These are phyloP conservation scores for Mesembrinibis cayennensis DNA, from an alignment of 2,113 vertebrate species.

Conservation along the genomic window DNA sequence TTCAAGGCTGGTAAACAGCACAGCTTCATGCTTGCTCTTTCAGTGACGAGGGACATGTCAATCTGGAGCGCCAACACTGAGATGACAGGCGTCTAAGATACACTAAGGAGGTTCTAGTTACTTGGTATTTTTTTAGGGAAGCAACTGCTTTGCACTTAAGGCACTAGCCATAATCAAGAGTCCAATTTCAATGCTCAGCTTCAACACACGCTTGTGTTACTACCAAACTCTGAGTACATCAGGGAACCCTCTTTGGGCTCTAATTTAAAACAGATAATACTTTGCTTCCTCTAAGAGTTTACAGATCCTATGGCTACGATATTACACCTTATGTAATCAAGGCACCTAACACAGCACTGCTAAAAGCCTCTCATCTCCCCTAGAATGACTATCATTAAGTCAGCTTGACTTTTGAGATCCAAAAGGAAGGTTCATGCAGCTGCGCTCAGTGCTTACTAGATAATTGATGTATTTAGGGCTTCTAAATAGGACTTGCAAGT, in stretches of 20 bases:
- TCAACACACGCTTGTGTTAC: not conserved
- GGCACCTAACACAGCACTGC: not conserved
- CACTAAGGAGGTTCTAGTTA: not conserved
- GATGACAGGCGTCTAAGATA: not conserved
- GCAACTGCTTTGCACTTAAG: not conserved
- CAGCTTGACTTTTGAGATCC: conserved; percentile 17
- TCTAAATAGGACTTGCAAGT: conserved; percentile 44
- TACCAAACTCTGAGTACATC: not conserved
- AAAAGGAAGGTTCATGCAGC: conserved; percentile 27
- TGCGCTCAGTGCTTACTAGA: conserved; percentile 21
- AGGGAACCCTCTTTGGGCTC: not conserved
- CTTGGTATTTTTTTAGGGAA: not conserved
- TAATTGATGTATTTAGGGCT: conserved; percentile 41
- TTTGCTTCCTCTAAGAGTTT: conserved; percentile 3
- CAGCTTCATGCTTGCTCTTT: not conserved
- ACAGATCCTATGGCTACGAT: not conserved
- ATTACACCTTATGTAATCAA: not conserved
- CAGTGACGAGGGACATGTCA: not conserved
- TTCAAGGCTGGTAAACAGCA: not conserved
- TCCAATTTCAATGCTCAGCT: not conserved
- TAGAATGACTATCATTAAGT: not conserved
- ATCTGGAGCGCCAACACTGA: not conserved
- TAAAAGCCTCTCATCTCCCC: not conserved
- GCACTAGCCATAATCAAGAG: not conserved
- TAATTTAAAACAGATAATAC: not conserved